Conservation (phyloP, 2,113 vertebrate genomes). For the Gorilla gorilla region DNA sequence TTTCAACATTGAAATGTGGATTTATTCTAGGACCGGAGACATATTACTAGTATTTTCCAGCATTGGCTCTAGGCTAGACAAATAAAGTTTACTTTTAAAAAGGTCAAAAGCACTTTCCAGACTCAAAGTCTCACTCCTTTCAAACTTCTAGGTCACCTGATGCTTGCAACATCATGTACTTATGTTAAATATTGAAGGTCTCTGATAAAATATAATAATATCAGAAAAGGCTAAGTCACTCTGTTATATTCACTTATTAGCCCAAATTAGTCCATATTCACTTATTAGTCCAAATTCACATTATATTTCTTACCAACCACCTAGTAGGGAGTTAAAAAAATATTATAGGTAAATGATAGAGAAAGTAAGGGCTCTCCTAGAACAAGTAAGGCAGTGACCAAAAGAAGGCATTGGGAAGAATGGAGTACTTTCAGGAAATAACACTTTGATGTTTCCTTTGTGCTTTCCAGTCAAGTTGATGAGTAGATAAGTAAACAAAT, state of each 20-base stretch:
- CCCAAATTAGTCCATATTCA: background rate
- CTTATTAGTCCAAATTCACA: background rate
- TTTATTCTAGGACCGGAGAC: slow-evolving; percentile 45
- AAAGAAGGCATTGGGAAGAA: background rate
- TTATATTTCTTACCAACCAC: background rate
- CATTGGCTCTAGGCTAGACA: background rate
- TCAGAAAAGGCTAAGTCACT: background rate
- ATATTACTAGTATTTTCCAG: slow-evolving; percentile 3
- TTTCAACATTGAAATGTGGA: slow-evolving; percentile 21
- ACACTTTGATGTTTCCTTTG: slow-evolving; percentile 31
- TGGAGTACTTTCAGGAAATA: slow-evolving; percentile 67
- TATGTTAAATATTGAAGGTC: background rate
- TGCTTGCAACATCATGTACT: background rate
- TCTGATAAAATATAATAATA: background rate
- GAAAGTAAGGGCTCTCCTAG: background rate
- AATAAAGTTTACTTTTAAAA: background rate
- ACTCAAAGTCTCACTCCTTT: background rate
- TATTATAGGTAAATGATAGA: background rate
- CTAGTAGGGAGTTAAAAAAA: background rate
- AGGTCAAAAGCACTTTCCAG: background rate
- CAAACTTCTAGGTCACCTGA: background rate
- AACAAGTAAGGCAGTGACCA: background rate
- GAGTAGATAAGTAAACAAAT: background rate
- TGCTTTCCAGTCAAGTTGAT: slow-evolving; percentile 15
- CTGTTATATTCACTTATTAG: background rate